Conservation (phyloP, 2,113 vertebrate genomes). For the Narcine bancroftii region DNA sequence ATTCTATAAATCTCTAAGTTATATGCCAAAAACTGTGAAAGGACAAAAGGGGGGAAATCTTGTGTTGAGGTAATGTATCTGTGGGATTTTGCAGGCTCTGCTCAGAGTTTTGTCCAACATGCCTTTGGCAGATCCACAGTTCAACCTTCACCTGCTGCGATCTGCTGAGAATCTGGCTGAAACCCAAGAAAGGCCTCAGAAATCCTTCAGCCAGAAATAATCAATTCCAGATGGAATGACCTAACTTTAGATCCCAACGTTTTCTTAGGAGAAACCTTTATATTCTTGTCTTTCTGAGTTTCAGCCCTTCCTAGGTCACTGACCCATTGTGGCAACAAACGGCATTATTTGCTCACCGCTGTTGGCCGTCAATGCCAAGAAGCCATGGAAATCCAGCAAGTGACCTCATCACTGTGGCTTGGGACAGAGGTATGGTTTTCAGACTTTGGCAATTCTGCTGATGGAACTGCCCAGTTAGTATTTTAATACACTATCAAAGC, state of each 20-base stretch:
- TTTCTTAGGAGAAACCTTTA: neutral
- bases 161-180: neutral
- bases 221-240: slow-evolving; percentile 14
- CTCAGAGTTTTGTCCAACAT: neutral
- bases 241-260: neutral
- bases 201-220: neutral
- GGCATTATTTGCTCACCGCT: neutral
- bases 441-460: neutral
- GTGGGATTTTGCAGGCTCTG: neutral
- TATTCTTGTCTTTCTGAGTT: neutral
- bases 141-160: neutral
- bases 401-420: neutral
- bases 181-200: neutral
- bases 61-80: neutral
- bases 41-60: no score
- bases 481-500: neutral
- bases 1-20: neutral
- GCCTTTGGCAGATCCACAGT: neutral
- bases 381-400: neutral
- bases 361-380: neutral
- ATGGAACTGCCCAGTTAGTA: neutral
- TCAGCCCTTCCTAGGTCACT: neutral
- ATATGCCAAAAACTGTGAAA: neutral
- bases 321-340: neutral
- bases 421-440: neutral